phyloP scores from a whole-genome alignment of 2,113 vertebrate genomes.

The Acanthochromis polyacanthus region DNA sequence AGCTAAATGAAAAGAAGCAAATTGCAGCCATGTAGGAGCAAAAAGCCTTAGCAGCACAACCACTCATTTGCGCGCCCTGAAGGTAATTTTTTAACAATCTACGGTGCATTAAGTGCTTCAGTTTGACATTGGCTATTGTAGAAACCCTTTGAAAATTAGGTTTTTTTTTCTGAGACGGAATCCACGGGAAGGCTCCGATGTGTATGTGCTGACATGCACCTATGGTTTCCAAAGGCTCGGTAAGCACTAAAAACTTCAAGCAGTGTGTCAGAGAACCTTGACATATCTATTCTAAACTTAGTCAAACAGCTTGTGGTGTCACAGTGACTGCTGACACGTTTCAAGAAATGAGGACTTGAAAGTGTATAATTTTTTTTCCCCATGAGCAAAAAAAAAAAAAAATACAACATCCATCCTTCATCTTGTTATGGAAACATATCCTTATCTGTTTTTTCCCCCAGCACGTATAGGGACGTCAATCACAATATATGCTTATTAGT shows the following conservation, averaged over 20 bases:
- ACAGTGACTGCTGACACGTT: slow-evolving; percentile 34
- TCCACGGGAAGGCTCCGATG: slow-evolving; percentile 1
- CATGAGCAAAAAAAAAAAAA: not conserved
- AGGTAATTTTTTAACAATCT: not conserved
- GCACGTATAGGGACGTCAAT: slow-evolving; percentile 14
- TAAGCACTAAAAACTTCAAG: not conserved
- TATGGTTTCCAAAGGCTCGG: slow-evolving; percentile 17
- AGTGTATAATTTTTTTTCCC: not conserved
- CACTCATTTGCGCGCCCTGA: not conserved
- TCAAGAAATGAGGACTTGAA: not conserved
- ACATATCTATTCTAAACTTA: slow-evolving; percentile 44
- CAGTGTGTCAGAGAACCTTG: slow-evolving; percentile 11
- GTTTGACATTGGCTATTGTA: not conserved
- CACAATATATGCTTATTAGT: slow-evolving; percentile 5
- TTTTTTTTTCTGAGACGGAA: not conserved
- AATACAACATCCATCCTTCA: slow-evolving; percentile 15
- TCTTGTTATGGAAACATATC: slow-evolving; percentile 5
- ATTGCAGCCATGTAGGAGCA: not conserved
- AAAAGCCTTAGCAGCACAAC: not conserved
- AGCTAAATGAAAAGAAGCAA: not conserved
- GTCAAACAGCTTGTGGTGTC: slow-evolving; percentile 30
- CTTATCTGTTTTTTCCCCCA: not conserved
- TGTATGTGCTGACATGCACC: not conserved
- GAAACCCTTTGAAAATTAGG: not conserved
- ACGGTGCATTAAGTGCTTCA: not conserved